Evolutionary conservation across 2,113 vertebrate genomes (phyloP).

Genomic region (Colossoma macropomum): DNA sequence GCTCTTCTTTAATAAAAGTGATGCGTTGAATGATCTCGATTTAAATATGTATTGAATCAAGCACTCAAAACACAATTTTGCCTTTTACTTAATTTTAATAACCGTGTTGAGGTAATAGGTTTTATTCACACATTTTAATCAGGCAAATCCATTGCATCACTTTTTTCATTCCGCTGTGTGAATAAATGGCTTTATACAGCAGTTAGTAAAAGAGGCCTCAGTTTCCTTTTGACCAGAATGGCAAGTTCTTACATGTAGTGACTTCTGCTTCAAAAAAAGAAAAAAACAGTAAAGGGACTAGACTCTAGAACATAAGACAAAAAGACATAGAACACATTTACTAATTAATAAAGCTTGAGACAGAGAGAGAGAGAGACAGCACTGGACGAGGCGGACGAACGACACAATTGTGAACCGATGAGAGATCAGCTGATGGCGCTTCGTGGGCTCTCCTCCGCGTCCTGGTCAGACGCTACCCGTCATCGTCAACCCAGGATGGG

Average conservation of each 20-base stretch:
- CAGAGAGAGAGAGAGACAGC: neutral
- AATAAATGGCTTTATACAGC: neutral
- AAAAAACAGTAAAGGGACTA: neutral
- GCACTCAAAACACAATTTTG: no score
- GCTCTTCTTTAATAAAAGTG: neutral
- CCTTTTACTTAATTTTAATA: no score
- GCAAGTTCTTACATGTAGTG: constrained; percentile 21
- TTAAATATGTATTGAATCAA: neutral
- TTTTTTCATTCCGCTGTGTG: neutral
- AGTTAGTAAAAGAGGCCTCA: constrained; percentile 5
- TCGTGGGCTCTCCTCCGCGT: constrained; percentile 53
- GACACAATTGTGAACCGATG: constrained; percentile 19
- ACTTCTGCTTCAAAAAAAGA: neutral
- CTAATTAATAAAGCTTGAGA: neutral
- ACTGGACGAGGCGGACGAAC: neutral
- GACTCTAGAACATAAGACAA: neutral
- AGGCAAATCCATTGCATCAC: neutral
- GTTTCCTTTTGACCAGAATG: constrained; percentile 10
- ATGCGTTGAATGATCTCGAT: neutral
- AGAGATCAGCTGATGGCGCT: constrained; percentile 59
- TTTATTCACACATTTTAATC: no score
- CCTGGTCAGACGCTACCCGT: constrained; percentile 63
- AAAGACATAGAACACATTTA: neutral
- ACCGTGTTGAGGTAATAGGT: no score
- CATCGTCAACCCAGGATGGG: constrained; percentile 71